phyloP scores from a whole-genome alignment of 2,888 invertebrate genomes.

The Drosophila merina region DNA sequence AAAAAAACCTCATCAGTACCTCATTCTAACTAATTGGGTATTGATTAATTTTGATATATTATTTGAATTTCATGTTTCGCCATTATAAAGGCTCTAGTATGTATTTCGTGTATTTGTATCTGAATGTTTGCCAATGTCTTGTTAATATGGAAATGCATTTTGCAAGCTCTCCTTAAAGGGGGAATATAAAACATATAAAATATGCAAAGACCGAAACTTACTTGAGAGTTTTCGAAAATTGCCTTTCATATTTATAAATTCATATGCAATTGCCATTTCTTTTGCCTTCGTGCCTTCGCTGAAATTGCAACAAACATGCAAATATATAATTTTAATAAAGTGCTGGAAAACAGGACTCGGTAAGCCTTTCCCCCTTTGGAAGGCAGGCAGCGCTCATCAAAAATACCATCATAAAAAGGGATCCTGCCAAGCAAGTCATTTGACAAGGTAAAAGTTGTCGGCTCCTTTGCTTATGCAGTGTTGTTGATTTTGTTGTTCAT shows the following conservation, averaged over 20 bases:
- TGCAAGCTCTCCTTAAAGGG: background rate
- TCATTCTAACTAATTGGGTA: background rate
- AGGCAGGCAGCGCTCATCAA: conserved; percentile 68
- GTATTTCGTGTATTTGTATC: background rate
- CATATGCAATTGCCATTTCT: conserved; percentile 61
- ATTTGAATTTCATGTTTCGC: background rate
- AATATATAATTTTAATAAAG: conserved; percentile 78
- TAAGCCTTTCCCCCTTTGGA: conserved; percentile 3
- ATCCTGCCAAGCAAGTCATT: conserved; percentile 61
- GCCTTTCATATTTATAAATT: conserved; percentile 74
- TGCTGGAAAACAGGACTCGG: conserved; percentile 43
- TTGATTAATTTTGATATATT: background rate
- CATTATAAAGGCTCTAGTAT: background rate
- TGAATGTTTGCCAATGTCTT: no score
- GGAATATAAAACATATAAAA: background rate
- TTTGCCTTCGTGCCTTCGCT: conserved; percentile 54
- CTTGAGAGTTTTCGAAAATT: conserved; percentile 43
- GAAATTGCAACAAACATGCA: conserved; percentile 78
- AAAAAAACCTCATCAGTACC: background rate
- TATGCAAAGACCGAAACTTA: conserved; percentile 4
- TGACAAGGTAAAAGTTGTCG: conserved; percentile 50
- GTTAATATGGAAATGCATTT: background rate
- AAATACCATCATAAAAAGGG: conserved; percentile 59
- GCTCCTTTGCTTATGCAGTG: conserved; percentile 14
- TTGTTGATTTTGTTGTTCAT: conserved; percentile 49